Conservation (phyloP, 2,888 invertebrate species). For the Acleris literana region DNA sequence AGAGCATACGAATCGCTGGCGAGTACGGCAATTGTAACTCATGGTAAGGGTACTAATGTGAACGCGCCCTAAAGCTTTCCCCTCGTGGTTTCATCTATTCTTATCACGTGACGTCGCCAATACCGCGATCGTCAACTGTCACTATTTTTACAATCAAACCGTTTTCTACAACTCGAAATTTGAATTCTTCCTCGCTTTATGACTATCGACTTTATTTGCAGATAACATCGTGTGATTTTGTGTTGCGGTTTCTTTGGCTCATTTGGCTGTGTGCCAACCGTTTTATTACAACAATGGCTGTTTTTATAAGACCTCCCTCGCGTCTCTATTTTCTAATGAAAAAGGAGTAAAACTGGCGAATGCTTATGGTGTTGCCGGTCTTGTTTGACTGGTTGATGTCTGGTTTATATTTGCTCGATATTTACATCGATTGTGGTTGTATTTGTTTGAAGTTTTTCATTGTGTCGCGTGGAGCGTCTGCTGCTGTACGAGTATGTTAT, state of each 20-base stretch:
- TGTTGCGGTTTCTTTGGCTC: slow-evolving; percentile 44
- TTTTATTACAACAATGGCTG: slow-evolving; percentile 46
- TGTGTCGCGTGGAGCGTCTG: not conserved
- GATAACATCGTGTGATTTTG: slow-evolving; percentile 46
- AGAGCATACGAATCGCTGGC: too few relatives aligned
- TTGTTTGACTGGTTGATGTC: slow-evolving; percentile 39
- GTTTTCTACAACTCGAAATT: slow-evolving; percentile 49
- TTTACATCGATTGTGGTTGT: slow-evolving; percentile 4
- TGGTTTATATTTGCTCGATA: slow-evolving; percentile 11
- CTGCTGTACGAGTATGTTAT: not conserved
- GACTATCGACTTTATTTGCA: slow-evolving; percentile 37
- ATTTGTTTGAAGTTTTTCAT: slow-evolving; percentile 1
- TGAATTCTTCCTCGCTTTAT: slow-evolving; percentile 45
- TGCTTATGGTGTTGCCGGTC: slow-evolving; percentile 40
- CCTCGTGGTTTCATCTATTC: slow-evolving; percentile 33
- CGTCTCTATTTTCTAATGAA: slow-evolving; percentile 38
- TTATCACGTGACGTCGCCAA: slow-evolving; percentile 34
- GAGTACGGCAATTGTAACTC: too few relatives aligned
- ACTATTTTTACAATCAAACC: slow-evolving; percentile 46
- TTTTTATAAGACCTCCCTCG: slow-evolving; percentile 40
- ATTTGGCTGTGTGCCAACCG: slow-evolving; percentile 48
- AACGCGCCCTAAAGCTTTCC: not conserved
- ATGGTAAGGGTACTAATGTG: too few relatives aligned
- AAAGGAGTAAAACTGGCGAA: slow-evolving; percentile 36
- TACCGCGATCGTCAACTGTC: slow-evolving; percentile 35